A percentile compares a stretch with the other conserved stretches of the same genome.
phyloP scores from a whole-genome alignment of 1,140 invertebrate species.

The Ostrea denselamellosa region DNA sequence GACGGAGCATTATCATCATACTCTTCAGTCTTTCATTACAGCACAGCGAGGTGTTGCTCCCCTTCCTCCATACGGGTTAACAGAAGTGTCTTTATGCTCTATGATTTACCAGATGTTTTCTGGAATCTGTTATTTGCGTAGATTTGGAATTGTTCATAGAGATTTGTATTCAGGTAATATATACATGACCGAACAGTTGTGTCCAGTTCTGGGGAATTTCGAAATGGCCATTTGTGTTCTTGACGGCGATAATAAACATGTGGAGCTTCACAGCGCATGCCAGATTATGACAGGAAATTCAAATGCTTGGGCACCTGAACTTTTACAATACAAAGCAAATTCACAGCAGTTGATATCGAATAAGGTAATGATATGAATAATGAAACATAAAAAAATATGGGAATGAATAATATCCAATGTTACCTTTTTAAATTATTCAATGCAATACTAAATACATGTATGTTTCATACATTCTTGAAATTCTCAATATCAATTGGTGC shows the following conservation, averaged over 20 bases:
- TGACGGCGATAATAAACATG: not conserved
- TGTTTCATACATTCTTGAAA: too few relatives aligned
- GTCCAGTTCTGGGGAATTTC: constrained; percentile 58
- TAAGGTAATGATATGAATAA: not conserved
- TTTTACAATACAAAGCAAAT: not conserved
- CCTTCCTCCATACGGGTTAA: constrained; percentile 43
- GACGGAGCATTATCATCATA: constrained; percentile 59
- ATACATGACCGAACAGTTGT: constrained; percentile 59
- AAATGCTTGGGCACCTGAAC: constrained; percentile 54
- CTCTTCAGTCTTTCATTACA: constrained; percentile 60
- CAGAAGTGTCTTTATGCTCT: constrained; percentile 55
- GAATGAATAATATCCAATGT: not conserved
- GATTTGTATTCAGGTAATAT: constrained; percentile 67
- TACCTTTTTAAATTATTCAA: not conserved
- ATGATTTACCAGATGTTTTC: constrained; percentile 64
- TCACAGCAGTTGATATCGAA: not conserved
- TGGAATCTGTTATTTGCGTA: constrained; percentile 55
- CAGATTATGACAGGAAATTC: constrained; percentile 48
- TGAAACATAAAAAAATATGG: not conserved
- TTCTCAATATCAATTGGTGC: too few relatives aligned
- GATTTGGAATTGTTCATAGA: constrained; percentile 59
- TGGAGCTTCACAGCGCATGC: not conserved
- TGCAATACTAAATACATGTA: too few relatives aligned
- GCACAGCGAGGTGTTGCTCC: constrained; percentile 31
- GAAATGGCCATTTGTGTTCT: constrained; percentile 42